Percentiles rank a stretch among this genome's conserved stretches.
Conservation (phyloP, 2,888 invertebrate species). For the Cryptocephalus moraei region DNA sequence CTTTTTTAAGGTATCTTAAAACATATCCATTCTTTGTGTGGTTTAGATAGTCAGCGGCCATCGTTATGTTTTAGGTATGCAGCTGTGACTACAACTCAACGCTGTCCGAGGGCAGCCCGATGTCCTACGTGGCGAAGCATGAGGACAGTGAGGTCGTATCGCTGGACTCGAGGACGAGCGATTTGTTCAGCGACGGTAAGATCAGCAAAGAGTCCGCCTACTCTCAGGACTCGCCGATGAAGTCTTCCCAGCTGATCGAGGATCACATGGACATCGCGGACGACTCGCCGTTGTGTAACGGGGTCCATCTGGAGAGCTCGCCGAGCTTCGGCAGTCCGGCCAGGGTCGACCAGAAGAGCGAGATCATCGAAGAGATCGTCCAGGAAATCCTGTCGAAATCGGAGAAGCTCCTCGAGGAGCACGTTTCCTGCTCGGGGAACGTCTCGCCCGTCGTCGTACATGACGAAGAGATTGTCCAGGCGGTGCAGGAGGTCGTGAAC, state of each 20-base stretch:
- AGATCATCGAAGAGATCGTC: conserved; percentile 43
- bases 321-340: conserved; percentile 33
- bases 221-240: conserved; percentile 38
- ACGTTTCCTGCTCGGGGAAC: conserved; percentile 16
- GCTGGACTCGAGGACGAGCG: conserved; percentile 44
- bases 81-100: conserved; percentile 40
- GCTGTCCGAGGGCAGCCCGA: conserved; percentile 42
- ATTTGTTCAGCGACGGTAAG: conserved; percentile 51
- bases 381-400: conserved; percentile 43
- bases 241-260: conserved; percentile 26
- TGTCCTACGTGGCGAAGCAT: conserved; percentile 36
- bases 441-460: conserved; percentile 38
- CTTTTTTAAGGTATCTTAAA: too few species aligned
- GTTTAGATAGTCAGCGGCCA: too few species aligned
- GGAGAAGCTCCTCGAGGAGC: conserved; percentile 41
- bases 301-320: conserved; percentile 34
- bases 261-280: conserved; percentile 18
- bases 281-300: conserved; percentile 35
- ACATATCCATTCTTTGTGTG: too few species aligned
- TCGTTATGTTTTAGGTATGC: conserved; percentile 22
- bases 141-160: conserved; percentile 44
- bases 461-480: conserved; percentile 45
- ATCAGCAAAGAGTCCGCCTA: conserved; percentile 50
- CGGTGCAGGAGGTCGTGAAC: conserved; percentile 44
- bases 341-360: conserved; percentile 33